These are phyloP conservation scores for Rhombomys opimus DNA, from an alignment of 2,113 vertebrate species.

Conservation along the genomic window DNA sequence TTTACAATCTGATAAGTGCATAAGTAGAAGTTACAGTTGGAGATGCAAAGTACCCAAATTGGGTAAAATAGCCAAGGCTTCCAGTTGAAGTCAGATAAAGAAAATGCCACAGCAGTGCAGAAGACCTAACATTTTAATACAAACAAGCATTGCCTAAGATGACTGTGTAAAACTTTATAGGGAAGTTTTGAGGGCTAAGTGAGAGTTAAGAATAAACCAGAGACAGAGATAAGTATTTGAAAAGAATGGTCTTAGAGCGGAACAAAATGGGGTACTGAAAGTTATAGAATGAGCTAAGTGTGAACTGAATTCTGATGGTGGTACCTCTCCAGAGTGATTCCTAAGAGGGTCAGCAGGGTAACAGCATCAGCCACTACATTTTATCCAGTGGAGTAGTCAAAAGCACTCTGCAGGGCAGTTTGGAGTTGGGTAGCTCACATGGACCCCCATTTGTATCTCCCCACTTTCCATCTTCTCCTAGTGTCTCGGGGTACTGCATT, in stretches of 20 bases:
- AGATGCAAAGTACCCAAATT: not conserved
- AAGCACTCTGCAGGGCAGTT: not conserved
- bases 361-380: not conserved
- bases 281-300: not conserved
- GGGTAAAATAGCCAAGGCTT: not conserved
- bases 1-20: not conserved
- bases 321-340: not conserved
- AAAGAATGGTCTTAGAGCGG: not conserved
- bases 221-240: not conserved
- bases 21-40: not conserved
- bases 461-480: not conserved
- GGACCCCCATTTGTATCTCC: not conserved
- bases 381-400: not conserved
- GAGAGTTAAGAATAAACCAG: not conserved
- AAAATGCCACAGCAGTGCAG: not conserved
- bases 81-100: not conserved
- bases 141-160: not conserved
- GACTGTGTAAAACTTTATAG: not conserved
- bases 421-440: not conserved
- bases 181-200: not conserved
- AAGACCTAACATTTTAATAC: not conserved
- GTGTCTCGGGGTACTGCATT: not conserved
- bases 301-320: not conserved
- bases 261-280: not conserved
- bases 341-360: not conserved